phyloP scores from a whole-genome alignment of 2,888 invertebrate species.

The Ferdinandea cuprea region DNA sequence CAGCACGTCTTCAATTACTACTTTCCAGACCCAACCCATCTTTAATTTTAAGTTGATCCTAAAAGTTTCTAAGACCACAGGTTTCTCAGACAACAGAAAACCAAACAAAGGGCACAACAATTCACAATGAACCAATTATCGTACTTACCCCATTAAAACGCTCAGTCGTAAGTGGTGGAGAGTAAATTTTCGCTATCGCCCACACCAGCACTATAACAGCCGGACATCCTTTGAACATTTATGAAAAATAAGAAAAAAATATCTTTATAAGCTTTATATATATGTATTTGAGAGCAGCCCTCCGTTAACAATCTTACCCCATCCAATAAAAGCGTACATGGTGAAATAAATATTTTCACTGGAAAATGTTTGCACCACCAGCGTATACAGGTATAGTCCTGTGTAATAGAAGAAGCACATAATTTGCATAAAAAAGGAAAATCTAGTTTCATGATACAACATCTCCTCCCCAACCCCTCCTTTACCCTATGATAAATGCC shows the following conservation, averaged over 20 bases:
- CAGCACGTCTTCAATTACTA: background rate
- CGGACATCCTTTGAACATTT: conserved; percentile 78
- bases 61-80: background rate
- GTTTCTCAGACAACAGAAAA: background rate
- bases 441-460: conserved; percentile 19
- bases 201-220: conserved; percentile 80
- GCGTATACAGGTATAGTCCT: conserved; percentile 93
- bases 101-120: background rate
- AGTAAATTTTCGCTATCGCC: conserved; percentile 81
- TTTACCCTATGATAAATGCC: no score
- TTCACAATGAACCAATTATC: conserved; percentile 21
- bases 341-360: conserved; percentile 92
- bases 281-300: background rate
- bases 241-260: conserved; percentile 2
- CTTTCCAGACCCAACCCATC: background rate
- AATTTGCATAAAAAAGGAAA: conserved; percentile 35
- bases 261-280: background rate
- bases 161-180: conserved; percentile 79
- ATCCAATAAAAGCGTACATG: conserved; percentile 92
- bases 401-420: conserved; percentile 78
- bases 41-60: background rate
- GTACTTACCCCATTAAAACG: conserved; percentile 81
- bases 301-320: conserved; percentile 90
- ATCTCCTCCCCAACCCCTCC: no score
- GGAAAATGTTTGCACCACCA: conserved; percentile 93